A percentile compares a stretch with the other conserved stretches of the same genome.
phyloP scores from a whole-genome alignment of 1,140 invertebrate genomes.

The Cydia pomonella region DNA sequence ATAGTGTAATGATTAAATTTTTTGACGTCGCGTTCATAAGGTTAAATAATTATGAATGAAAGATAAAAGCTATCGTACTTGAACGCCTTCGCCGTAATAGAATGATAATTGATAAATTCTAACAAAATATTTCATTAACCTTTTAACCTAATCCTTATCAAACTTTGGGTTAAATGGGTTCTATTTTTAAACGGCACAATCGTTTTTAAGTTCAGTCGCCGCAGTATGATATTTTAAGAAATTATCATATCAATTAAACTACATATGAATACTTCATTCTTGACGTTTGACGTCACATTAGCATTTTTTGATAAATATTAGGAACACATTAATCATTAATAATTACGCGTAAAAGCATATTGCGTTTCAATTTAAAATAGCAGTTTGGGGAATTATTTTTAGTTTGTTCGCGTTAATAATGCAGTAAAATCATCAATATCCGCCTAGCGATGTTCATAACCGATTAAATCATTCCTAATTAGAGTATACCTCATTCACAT shows the following conservation, averaged over 20 bases:
- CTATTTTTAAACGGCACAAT: constrained; percentile 4
- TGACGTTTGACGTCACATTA: background rate
- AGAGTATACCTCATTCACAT: too few relatives aligned
- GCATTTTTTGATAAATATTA: background rate
- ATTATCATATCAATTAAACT: background rate
- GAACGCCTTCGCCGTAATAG: background rate
- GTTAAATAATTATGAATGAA: constrained; percentile 9
- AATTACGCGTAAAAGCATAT: background rate
- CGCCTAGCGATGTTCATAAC: too few relatives aligned
- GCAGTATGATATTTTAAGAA: background rate
- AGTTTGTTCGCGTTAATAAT: too few relatives aligned
- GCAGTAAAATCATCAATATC: too few relatives aligned
- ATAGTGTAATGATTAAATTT: too few relatives aligned
- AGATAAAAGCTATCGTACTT: background rate
- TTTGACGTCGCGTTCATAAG: background rate
- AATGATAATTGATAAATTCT: constrained; percentile 22
- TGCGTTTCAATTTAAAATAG: too few relatives aligned
- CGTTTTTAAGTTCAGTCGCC: constrained; percentile 20
- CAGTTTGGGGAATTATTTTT: too few relatives aligned
- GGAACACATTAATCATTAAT: too few relatives aligned
- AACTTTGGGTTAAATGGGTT: background rate
- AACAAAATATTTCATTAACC: constrained; percentile 25
- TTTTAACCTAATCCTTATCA: constrained; percentile 21
- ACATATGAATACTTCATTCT: background rate
- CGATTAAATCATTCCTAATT: too few relatives aligned